These are phyloP conservation scores for Dreissena rostriformis DNA, from an alignment of 1,140 invertebrate genomes.

Conservation along the genomic window DNA sequence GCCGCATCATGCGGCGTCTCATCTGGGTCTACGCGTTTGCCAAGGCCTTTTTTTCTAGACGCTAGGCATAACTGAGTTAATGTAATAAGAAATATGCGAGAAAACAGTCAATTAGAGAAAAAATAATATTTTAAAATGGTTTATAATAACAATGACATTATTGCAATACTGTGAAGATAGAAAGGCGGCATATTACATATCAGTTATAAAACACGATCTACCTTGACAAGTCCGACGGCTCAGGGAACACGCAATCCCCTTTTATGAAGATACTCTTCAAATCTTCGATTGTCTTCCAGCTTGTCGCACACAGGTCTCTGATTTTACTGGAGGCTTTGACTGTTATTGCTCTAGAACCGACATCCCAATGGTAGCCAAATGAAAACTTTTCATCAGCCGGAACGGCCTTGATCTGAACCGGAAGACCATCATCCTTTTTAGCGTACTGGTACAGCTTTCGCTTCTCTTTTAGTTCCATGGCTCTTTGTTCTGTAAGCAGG, in stretches of 20 bases:
- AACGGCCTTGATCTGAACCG: not conserved
- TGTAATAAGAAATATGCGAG: no score
- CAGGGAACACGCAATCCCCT: not conserved
- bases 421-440: not conserved
- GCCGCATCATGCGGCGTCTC: no score
- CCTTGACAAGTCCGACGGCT: not conserved
- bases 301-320: not conserved
- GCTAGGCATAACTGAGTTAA: no score
- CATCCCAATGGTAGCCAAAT: not conserved
- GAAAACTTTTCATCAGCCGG: conserved; percentile 36
- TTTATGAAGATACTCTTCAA: not conserved
- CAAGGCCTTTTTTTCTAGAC: no score
- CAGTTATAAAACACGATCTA: not conserved
- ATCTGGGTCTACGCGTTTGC: no score
- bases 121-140: no score
- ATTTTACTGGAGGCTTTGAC: not conserved
- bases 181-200: not conserved
- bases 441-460: conserved; percentile 9
- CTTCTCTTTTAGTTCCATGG: conserved; percentile 24
- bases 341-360: no score
- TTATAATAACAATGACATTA: no score
- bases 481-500: conserved; percentile 8
- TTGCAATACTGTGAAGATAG: not conserved
- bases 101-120: no score
- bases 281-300: not conserved